Percentiles rank a stretch among this genome's conserved stretches.
Evolutionary conservation across 2,888 invertebrate species (phyloP).

Genomic region (Zeuzera pyrina): DNA sequence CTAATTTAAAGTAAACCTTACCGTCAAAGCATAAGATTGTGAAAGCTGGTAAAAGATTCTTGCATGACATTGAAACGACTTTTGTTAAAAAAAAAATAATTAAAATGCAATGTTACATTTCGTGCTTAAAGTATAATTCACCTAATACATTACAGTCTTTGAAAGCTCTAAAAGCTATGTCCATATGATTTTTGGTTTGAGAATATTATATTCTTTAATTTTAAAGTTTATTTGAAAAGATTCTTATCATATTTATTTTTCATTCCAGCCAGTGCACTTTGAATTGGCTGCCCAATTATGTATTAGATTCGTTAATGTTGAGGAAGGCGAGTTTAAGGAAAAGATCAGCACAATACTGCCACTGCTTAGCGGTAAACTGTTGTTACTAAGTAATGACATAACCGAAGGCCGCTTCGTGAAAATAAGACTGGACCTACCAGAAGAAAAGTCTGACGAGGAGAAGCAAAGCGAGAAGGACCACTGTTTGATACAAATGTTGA

Average conservation of each 20-base stretch:
- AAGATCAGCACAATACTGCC: slow-evolving; percentile 77
- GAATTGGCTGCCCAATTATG: slow-evolving; percentile 85
- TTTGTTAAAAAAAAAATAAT: not conserved
- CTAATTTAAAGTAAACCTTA: too few relatives aligned
- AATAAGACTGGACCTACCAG: slow-evolving; percentile 49
- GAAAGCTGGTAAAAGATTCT: too few relatives aligned
- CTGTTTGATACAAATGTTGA: slow-evolving; percentile 81
- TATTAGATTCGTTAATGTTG: slow-evolving; percentile 85
- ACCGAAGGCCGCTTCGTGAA: slow-evolving; percentile 76
- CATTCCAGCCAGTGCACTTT: slow-evolving; percentile 75
- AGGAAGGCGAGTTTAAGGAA: slow-evolving; percentile 78
- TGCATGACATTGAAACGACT: too few relatives aligned
- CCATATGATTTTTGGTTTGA: not conserved
- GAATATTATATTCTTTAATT: too few relatives aligned
- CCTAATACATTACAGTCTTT: too few relatives aligned
- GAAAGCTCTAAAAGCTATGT: too few relatives aligned
- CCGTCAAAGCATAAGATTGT: too few relatives aligned
- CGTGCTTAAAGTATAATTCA: too few relatives aligned
- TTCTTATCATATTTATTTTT: slow-evolving; percentile 4
- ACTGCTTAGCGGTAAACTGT: slow-evolving; percentile 65
- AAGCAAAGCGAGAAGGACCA: slow-evolving; percentile 79
- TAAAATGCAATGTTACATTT: too few relatives aligned
- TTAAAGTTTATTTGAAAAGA: too few relatives aligned
- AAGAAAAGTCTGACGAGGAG: slow-evolving; percentile 64
- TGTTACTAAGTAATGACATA: slow-evolving; percentile 59